Conservation (phyloP, 2,113 vertebrate genomes). For the Rutilus rutilus region DNA sequence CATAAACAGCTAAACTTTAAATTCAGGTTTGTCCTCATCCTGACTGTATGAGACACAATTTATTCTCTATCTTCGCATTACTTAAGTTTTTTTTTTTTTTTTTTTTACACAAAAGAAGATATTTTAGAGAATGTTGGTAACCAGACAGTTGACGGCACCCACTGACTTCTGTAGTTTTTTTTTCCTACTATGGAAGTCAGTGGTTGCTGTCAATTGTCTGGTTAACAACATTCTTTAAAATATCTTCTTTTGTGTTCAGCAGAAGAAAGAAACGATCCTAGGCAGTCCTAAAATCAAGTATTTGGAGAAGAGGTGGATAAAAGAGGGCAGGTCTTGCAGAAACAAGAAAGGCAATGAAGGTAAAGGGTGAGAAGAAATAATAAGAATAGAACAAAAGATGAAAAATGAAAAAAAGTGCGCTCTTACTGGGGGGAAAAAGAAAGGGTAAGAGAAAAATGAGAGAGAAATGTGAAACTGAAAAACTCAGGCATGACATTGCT, state of each 20-base stretch:
- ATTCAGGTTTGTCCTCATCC: background rate
- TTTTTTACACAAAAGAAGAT: too few species aligned
- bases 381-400: constrained; percentile 12
- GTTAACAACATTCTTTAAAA: too few species aligned
- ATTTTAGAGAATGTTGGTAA: too few species aligned
- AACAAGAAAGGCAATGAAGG: background rate
- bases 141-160: too few species aligned
- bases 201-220: too few species aligned
- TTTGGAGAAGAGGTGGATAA: background rate
- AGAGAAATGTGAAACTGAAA: constrained; percentile 11
- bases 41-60: background rate
- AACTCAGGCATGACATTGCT: constrained; percentile 19
- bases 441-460: background rate
- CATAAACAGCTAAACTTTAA: background rate
- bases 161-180: too few species aligned
- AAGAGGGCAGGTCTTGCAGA: background rate
- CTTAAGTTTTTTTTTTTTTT: too few species aligned
- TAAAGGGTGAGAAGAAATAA: background rate
- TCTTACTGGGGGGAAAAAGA: background rate
- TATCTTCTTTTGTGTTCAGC: too few species aligned
- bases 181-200: too few species aligned
- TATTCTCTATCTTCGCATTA: background rate
- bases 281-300: background rate
- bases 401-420: background rate
- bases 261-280: too few species aligned